Evolutionary conservation across 2,113 vertebrate genomes (phyloP).

Genomic region (Zingel zingel): DNA sequence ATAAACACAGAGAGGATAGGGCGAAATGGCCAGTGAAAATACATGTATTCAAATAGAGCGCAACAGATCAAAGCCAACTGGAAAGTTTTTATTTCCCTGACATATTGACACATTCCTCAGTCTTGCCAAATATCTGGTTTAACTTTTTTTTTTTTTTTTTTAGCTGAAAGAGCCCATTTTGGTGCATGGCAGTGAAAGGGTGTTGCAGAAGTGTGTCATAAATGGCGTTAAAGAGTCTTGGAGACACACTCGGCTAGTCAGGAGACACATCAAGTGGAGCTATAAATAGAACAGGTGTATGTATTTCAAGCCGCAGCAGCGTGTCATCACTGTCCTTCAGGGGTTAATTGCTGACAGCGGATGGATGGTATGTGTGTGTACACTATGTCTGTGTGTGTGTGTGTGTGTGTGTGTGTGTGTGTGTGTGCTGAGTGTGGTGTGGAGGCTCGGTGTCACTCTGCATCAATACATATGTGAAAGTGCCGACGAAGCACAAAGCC

Average conservation of each 20-base stretch:
- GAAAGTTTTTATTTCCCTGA: not conserved
- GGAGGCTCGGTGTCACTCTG: conserved; percentile 44
- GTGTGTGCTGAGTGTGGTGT: not conserved
- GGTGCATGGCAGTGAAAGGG: not conserved
- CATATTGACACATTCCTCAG: not conserved
- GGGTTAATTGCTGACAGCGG: conserved; percentile 56
- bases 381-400: not conserved
- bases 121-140: not conserved
- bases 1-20: not conserved
- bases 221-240: conserved; percentile 5
- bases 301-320: conserved; percentile 24
- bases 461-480: conserved; percentile 73
- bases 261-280: conserved; percentile 28
- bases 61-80: not conserved
- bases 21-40: not conserved
- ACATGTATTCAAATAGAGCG: not conserved
- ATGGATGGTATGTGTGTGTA: not conserved
- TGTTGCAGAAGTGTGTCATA: conserved; percentile 5
- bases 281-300: conserved; percentile 54
- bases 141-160: not conserved
- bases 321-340: conserved; percentile 37
- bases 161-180: not conserved
- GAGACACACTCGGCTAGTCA: conserved; percentile 5
- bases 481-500: conserved; percentile 63
- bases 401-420: conserved; percentile 8